Base-by-base conservation (phyloP, 2,797 vertebrate genomes). In the Morus bassanus region DNA sequence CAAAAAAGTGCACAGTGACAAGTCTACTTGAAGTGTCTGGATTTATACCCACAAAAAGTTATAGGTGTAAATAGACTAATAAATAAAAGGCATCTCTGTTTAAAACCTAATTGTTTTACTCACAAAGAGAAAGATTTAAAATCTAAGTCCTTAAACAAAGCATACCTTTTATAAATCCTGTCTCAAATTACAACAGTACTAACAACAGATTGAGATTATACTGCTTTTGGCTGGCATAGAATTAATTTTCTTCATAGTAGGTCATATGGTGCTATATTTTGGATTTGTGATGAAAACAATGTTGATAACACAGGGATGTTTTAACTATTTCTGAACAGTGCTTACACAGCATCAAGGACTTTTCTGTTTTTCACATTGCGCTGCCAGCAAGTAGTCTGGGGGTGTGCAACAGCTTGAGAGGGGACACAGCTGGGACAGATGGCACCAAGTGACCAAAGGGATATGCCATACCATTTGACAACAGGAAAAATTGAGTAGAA, bases 1-100 rank as follows among this genome's bases (percentile, higher is more conserved):
- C 1, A 35, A 70, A 78, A 70, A 41, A 60, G 2, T 30, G 12
- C 22, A 48, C 5, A 39, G 6, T 37, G 21, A 63, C 57, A 31
- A 41, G 3, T 67, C 13, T 64, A 33, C 10, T 54, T 0, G 0
- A 45, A 69, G 12, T 51, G 28, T 1, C 1, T 59, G 21, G 17
- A 41, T 76, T 70, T 64, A n/a, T n/a, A 51, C 3, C 8, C 9
- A 46, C 5, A 46, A 50, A n/a, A 37, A 46, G 41, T 41, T 4
- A 64, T 24, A 28, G 4, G 1, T 68, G 8, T 25, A 79, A 82
- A 75, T 1, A 25, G 3, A 31, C 10, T 18, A 61, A 78, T 50
- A 70, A 46, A 50, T 63, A 74, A 54, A 81, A 78, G 8, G 2
- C 9, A 41, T 31, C 8, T 59, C 21, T 48, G 5, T 59, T 65